Evolutionary conservation across 1,140 invertebrate genomes (phyloP).

Genomic region (Mamestra configurata): DNA sequence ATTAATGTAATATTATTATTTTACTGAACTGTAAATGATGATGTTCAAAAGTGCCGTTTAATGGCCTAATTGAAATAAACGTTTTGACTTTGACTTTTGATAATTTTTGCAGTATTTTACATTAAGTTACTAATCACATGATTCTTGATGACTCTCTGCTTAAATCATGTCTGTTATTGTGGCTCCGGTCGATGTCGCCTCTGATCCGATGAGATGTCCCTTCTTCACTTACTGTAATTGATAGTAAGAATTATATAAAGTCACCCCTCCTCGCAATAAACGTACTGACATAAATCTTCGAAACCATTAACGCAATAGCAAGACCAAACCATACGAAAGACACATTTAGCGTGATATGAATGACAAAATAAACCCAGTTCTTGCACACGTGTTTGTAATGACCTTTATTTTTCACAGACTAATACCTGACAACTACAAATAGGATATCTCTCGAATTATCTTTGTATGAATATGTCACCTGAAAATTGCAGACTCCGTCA

Average conservation of each 20-base stretch:
- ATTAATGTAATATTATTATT: no score
- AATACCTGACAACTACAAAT: not conserved
- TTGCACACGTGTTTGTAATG: slow-evolving; percentile 31
- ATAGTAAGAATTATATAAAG: slow-evolving; percentile 18
- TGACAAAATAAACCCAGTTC: slow-evolving; percentile 11
- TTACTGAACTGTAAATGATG: no score
- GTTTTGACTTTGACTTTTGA: no score
- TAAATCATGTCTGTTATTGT: not conserved
- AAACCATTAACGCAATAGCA: slow-evolving; percentile 18
- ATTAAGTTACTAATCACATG: no score
- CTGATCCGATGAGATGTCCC: not conserved
- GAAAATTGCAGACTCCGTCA: no score
- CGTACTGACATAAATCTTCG: slow-evolving; percentile 3
- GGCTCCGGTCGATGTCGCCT: no score
- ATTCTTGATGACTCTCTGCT: not conserved
- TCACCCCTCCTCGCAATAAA: slow-evolving; percentile 4
- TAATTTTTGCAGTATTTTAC: no score
- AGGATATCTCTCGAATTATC: not conserved
- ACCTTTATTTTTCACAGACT: not conserved
- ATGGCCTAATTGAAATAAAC: no score
- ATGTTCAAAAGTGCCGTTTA: no score
- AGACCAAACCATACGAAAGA: slow-evolving; percentile 7
- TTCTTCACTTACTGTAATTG: slow-evolving; percentile 32
- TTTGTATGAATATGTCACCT: no score
- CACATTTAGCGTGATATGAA: slow-evolving; percentile 3